Evolutionary conservation across 2,113 vertebrate genomes (phyloP), one percentile per base, ranked within the genome.

Genomic region (Macrotis lagotis): DNA sequence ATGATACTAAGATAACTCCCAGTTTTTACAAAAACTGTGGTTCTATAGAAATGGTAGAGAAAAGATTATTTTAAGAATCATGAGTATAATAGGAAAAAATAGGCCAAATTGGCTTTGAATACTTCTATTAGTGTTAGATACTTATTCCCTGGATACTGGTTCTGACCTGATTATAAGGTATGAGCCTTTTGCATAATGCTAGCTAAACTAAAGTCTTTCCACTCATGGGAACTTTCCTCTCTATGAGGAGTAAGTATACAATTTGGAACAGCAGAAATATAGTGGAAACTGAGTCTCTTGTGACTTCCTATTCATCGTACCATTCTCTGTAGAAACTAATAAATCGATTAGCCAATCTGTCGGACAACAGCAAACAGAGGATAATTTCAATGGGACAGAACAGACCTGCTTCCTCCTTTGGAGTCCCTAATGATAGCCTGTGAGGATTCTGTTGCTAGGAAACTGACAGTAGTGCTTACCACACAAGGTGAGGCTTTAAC

Each of bases 391-490:
- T 26, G 37, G 4, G 50, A 51, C 6, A 48, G 83, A 74, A 89
- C 31, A 92, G 14, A 83, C 28, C 90, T 49, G 19, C 90, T 91
- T 83, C 66, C n/a, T 44, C n/a, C 66, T 83, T 83, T 83, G n/a
- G 66, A 83, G 66, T 83, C 94, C 95, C 4, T 90, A 55, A 59
- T 91, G 31, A 28, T 25, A 48, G 14, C 91, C 28, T 51, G 66
- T 44, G 66, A 83, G 66, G 6, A 83, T 83, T 83, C n/a, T 94
- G 66, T 89, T 93, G 51, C 51, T 93, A 89, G n/a, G 88, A 96
- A 91, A 90, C 2, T 66, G 89, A 92, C 53, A 31, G 90, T 31
- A n/a, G 12, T 31, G 89, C 50, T 91, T 92, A 47, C 12, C 19
- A 25, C 19, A 31, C 10, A 53, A 53, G 91, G 22, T 49, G 48